Evolutionary conservation across 1,140 invertebrate species (phyloP).

Genomic region (Chironomus striatipennis): DNA sequence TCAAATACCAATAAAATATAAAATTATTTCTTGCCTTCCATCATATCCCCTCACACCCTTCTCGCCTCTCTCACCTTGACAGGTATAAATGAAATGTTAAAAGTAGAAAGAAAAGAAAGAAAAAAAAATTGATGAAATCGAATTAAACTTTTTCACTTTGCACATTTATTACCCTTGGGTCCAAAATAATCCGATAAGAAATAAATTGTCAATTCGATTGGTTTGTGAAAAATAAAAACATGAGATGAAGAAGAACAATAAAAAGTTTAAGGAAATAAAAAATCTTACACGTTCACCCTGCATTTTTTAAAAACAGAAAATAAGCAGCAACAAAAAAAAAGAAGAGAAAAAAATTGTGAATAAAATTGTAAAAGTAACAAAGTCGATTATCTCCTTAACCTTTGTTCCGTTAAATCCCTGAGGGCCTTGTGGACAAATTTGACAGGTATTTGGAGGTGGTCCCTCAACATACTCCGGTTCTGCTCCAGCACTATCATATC

Average conservation of each 20-base stretch:
- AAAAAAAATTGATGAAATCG: constrained; percentile 2
- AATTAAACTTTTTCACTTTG: constrained; percentile 6
- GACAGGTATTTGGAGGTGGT: constrained; percentile 40
- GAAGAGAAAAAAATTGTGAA: background rate
- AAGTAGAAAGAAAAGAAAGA: constrained; percentile 25
- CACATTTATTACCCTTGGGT: background rate
- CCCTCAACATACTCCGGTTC: background rate
- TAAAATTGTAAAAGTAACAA: constrained; percentile 1
- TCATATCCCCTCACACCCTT: constrained; percentile 22
- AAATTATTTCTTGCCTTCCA: background rate
- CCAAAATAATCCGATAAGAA: background rate
- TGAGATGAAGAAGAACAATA: background rate
- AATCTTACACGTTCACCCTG: constrained; percentile 20
- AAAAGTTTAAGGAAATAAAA: background rate
- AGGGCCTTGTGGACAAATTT: constrained; percentile 48
- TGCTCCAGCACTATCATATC: background rate
- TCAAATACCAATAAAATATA: background rate
- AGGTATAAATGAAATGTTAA: background rate
- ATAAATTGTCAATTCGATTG: constrained; percentile 6
- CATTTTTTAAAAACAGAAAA: background rate
- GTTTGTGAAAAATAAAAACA: background rate
- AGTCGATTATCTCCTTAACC: constrained; percentile 35
- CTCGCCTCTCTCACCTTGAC: background rate
- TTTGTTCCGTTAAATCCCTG: constrained; percentile 50
- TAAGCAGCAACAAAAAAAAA: background rate